Conservation (phyloP, 2,888 invertebrate genomes). For the Thecophora atra region DNA sequence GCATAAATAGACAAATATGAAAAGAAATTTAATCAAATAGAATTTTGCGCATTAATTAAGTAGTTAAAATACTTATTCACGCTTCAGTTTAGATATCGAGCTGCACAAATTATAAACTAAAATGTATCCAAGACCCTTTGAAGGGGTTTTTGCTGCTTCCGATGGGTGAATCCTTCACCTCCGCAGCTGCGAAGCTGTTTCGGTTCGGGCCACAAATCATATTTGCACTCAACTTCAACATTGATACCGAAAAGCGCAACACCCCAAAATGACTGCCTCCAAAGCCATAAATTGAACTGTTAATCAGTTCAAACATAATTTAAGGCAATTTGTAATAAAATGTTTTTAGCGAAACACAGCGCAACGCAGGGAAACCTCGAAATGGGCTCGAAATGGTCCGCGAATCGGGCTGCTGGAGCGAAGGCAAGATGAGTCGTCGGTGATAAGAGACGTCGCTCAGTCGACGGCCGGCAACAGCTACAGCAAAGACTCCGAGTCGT, state of each 20-base stretch:
- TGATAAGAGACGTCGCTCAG: conserved; percentile 45
- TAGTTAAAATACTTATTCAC: neutral
- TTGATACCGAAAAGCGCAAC: conserved; percentile 14
- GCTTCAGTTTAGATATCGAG: neutral
- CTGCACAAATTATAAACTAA: neutral
- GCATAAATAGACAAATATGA: too few relatives aligned
- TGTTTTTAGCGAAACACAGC: too few relatives aligned
- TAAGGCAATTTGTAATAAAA: conserved; percentile 45
- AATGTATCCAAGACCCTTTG: neutral
- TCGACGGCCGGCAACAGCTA: conserved; percentile 39
- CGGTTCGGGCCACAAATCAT: conserved; percentile 19
- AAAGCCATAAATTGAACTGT: conserved; percentile 53
- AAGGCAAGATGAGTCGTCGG: conserved; percentile 59
- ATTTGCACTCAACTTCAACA: conserved; percentile 48
- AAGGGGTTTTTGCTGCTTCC: neutral
- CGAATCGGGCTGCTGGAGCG: conserved; percentile 28
- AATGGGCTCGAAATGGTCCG: neutral
- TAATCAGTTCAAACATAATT: conserved; percentile 52
- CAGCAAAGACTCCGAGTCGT: conserved; percentile 40
- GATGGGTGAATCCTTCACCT: neutral
- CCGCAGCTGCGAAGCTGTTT: neutral
- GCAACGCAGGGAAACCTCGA: conserved; percentile 15
- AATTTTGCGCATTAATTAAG: neutral
- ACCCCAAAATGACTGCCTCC: conserved; percentile 43
- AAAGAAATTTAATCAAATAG: neutral